phyloP scores from a whole-genome alignment of 2,113 vertebrate genomes.

The Natator depressus region DNA sequence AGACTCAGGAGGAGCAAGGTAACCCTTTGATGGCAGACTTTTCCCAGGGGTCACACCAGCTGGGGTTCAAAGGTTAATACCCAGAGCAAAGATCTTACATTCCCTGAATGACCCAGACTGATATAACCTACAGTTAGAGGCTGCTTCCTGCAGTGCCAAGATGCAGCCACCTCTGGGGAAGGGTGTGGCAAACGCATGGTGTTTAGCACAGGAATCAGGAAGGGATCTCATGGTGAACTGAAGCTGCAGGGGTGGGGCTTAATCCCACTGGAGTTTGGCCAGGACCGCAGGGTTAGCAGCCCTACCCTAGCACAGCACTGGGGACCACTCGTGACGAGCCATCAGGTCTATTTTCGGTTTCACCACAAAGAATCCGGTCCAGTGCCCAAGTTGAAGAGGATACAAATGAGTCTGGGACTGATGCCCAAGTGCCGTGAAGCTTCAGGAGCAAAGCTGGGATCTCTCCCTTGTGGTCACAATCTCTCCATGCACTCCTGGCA shows the following conservation, averaged over 20 bases:
- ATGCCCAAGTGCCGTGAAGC: not conserved
- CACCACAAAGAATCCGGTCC: not conserved
- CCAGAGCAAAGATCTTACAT: not conserved
- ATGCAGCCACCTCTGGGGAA: not conserved
- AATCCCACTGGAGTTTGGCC: not conserved
- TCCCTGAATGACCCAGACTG: not conserved
- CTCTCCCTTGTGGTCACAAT: not conserved
- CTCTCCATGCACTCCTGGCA: not conserved
- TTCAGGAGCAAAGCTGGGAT: not conserved
- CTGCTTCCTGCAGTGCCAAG: not conserved
- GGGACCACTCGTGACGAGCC: not conserved
- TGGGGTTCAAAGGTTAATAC: not conserved
- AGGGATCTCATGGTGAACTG: not conserved
- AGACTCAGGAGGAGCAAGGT: not conserved
- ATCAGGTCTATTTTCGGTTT: not conserved
- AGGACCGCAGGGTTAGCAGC: not conserved
- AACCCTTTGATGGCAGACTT: not conserved
- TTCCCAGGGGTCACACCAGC: not conserved
- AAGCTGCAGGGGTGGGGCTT: not conserved
- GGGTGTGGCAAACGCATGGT: not conserved
- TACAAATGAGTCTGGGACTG: not conserved
- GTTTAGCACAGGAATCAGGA: not conserved
- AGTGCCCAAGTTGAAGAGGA: too few species aligned
- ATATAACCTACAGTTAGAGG: not conserved
- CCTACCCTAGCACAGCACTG: not conserved